A percentile compares a stretch with the other conserved stretches of the same genome.
Evolutionary conservation across 2,113 vertebrate species (phyloP).

Genomic region (human): DNA sequence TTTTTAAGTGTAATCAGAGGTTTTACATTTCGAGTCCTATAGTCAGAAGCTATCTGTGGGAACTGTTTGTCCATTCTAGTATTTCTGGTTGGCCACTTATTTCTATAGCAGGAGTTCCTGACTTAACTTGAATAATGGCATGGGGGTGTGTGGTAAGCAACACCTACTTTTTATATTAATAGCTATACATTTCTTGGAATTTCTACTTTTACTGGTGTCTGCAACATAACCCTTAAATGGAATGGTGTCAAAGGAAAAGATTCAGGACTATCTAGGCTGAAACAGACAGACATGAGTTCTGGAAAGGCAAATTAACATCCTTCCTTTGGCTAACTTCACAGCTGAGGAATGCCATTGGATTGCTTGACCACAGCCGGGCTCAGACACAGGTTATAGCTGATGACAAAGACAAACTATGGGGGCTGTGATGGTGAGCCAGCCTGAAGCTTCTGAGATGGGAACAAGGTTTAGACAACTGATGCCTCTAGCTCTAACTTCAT

Average conservation of each 20-base stretch:
- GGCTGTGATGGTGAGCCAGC: neutral
- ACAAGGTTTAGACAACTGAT: neutral
- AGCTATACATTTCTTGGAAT: neutral
- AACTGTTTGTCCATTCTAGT: neutral
- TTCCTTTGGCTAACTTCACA: neutral
- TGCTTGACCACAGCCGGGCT: neutral
- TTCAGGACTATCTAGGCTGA: neutral
- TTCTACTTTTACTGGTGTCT: neutral
- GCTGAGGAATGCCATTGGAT: neutral
- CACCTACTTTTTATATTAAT: neutral
- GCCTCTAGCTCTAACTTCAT: neutral
- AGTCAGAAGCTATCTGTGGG: neutral
- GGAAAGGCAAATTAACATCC: neutral
- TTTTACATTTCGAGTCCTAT: neutral
- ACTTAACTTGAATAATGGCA: neutral
- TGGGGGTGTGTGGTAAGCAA: neutral
- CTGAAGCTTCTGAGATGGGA: neutral
- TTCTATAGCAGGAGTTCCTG: neutral
- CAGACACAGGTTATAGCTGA: neutral
- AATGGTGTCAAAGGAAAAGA: neutral
- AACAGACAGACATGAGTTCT: neutral
- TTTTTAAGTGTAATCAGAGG: neutral
- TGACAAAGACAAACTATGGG: neutral
- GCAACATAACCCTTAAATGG: neutral
- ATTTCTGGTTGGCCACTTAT: neutral